A percentile compares a stretch with the other conserved stretches of the same genome.
Conservation (phyloP, 2,888 invertebrate genomes). For the Diaperis boleti region DNA sequence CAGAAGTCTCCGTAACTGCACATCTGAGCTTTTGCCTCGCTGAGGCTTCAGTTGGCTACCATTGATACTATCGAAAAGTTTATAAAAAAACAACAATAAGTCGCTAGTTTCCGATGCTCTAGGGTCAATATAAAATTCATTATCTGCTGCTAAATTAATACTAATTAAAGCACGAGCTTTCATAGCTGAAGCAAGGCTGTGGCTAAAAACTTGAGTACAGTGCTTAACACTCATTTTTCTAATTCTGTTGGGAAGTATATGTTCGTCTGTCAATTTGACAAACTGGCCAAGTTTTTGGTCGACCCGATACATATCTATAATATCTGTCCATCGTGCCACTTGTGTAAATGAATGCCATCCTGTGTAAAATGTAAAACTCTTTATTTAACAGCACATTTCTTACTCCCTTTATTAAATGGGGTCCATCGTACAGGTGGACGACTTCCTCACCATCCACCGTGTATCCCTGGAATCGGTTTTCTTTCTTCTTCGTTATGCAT, state of each 20-base stretch:
- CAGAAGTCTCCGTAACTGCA: too few species aligned
- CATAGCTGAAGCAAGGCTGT: conserved; percentile 38
- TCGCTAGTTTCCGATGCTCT: conserved; percentile 20
- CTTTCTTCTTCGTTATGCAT: conserved; percentile 21
- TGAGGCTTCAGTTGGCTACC: conserved; percentile 10
- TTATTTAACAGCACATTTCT: conserved; percentile 43
- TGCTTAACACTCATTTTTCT: conserved; percentile 43
- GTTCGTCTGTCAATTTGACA: conserved; percentile 42
- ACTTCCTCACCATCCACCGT: conserved; percentile 44
- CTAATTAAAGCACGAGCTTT: conserved; percentile 11
- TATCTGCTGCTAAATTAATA: too few species aligned
- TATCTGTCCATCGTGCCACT: conserved; percentile 43
- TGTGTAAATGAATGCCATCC: conserved; percentile 15
- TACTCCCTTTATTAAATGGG: conserved; percentile 46
- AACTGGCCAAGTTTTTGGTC: conserved; percentile 36
- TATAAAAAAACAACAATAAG: conserved; percentile 40
- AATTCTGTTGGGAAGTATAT: conserved; percentile 40
- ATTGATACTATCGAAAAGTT: conserved; percentile 11
- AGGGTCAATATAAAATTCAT: too few species aligned
- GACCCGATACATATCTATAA: conserved; percentile 32
- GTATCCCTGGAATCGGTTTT: conserved; percentile 41
- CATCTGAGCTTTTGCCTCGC: conserved; percentile 33
- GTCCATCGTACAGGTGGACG: conserved; percentile 46
- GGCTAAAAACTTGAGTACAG: conserved; percentile 45
- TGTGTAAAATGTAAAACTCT: too few species aligned